phyloP scores from a whole-genome alignment of 2,797 vertebrate species.

The Furcifer pardalis region DNA sequence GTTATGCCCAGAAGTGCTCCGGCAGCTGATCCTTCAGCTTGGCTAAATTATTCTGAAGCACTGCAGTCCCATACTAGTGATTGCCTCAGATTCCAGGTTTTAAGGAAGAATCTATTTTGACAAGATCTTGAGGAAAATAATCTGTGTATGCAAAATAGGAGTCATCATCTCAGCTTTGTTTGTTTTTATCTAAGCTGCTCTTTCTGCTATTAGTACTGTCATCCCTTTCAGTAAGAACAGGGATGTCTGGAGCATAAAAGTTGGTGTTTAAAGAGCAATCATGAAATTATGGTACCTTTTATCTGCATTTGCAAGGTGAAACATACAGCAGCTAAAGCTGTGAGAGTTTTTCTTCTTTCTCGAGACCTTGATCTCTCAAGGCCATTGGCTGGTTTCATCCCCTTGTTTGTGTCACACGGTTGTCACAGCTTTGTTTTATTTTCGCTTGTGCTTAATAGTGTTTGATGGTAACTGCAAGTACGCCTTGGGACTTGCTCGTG shows the following conservation, averaged over 20 bases:
- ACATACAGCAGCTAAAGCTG: conserved; percentile 41
- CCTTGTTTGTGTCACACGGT: conserved; percentile 50
- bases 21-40: not conserved
- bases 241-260: not conserved
- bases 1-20: not conserved
- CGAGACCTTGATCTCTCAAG: conserved; percentile 31
- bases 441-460: conserved; percentile 49
- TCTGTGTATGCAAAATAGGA: not conserved
- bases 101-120: not conserved
- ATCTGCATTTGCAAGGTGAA: conserved; percentile 54
- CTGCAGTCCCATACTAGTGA: not conserved
- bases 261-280: conserved; percentile 29
- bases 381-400: conserved; percentile 54
- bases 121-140: not conserved
- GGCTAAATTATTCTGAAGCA: conserved; percentile 13
- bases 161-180: not conserved
- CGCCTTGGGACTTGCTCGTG: conserved; percentile 35
- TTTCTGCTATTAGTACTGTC: not conserved
- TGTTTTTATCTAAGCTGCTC: not conserved
- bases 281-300: no score
- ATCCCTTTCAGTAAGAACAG: conserved; percentile 25
- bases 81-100: not conserved
- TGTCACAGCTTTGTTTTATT: conserved; percentile 51
- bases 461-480: conserved; percentile 56
- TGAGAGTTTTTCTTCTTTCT: conserved; percentile 34